A percentile compares a stretch with the other conserved stretches of the same genome.
phyloP scores from a whole-genome alignment of 1,140 invertebrate genomes.

The Chelonus insularis region DNA sequence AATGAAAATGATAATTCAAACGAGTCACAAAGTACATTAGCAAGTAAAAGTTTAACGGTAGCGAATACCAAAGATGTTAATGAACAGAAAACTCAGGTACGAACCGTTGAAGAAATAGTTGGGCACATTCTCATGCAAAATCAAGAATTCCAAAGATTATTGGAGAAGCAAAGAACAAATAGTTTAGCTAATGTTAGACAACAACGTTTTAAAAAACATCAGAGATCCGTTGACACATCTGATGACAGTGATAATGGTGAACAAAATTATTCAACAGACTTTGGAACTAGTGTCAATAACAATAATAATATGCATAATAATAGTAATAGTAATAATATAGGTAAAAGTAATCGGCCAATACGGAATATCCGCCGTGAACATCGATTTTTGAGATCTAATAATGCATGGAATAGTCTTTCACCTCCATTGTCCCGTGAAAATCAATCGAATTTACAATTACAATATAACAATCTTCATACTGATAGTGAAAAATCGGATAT shows the following conservation, averaged over 20 bases:
- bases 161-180: conserved; percentile 70
- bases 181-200: conserved; percentile 61
- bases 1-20: not conserved
- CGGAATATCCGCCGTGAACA: conserved; percentile 37
- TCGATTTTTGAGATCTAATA: conserved; percentile 42
- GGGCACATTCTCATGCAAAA: conserved; percentile 82
- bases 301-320: conserved; percentile 40
- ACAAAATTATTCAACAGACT: conserved; percentile 56
- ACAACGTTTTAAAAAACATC: conserved; percentile 57
- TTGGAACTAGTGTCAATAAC: conserved; percentile 61
- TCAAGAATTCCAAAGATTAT: conserved; percentile 77
- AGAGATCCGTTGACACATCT: conserved; percentile 44
- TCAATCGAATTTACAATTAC: conserved; percentile 37
- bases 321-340: conserved; percentile 54
- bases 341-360: conserved; percentile 46
- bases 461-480: conserved; percentile 46
- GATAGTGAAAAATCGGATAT: conserved; percentile 6
- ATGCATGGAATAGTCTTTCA: conserved; percentile 46
- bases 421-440: conserved; percentile 33
- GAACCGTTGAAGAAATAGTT: conserved; percentile 78
- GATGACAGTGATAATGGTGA: conserved; percentile 54
- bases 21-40: not conserved
- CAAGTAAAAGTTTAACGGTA: conserved; percentile 20
- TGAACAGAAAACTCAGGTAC: conserved; percentile 43
- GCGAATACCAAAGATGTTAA: conserved; percentile 42